Evolutionary conservation across 2,888 invertebrate species (phyloP).

Genomic region (Metallyticus violacea): DNA sequence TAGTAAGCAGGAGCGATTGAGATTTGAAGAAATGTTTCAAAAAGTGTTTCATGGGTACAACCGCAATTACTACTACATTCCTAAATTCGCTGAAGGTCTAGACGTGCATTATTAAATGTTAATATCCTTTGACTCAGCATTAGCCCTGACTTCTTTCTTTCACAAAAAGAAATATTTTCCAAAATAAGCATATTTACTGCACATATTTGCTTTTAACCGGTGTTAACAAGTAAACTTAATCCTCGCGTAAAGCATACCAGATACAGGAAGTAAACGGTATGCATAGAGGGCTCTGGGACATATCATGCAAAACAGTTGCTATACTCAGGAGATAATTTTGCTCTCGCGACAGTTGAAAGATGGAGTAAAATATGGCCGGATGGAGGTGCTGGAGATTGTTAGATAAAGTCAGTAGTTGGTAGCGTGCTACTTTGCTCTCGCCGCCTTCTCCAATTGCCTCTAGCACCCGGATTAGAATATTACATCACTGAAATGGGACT

Average conservation of each 20-base stretch:
- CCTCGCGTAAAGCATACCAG: not conserved
- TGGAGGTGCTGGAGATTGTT: not conserved
- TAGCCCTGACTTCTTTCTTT: not conserved
- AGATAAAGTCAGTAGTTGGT: not conserved
- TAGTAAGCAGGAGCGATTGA: too few relatives aligned
- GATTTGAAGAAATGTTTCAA: too few relatives aligned
- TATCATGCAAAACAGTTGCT: not conserved
- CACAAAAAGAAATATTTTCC: not conserved
- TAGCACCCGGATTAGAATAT: not conserved
- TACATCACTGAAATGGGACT: not conserved
- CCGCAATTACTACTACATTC: too few relatives aligned
- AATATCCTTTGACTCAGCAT: too few relatives aligned
- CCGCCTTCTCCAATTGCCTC: not conserved
- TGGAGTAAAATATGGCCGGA: not conserved
- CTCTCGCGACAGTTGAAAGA: not conserved
- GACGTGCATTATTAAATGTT: too few relatives aligned
- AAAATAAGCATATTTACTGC: not conserved
- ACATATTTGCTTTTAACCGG: not conserved
- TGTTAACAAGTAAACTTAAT: not conserved
- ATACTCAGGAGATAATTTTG: not conserved
- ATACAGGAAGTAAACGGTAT: not conserved
- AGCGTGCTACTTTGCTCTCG: not conserved
- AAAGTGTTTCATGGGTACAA: too few relatives aligned
- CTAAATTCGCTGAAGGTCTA: too few relatives aligned
- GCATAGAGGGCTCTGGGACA: not conserved